Conservation (phyloP, 2,797 vertebrate genomes). For the Oophaga sylvatica region DNA sequence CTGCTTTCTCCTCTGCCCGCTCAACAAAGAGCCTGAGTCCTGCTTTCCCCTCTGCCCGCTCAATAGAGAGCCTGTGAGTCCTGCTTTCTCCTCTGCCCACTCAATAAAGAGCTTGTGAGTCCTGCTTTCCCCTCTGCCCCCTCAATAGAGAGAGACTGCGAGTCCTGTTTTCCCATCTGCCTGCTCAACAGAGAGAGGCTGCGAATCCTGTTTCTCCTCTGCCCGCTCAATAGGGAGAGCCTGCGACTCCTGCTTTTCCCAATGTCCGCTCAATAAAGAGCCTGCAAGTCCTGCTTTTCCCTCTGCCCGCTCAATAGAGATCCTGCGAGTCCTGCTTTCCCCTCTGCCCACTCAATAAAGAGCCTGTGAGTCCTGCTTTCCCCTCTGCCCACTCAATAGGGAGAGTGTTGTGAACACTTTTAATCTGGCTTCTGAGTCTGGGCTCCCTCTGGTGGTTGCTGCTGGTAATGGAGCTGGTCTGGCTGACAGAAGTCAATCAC, state of each 20-base stretch:
- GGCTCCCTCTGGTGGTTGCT: no score
- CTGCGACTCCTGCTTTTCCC: no score
- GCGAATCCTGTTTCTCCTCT: no score
- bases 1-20: no score
- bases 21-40: neutral
- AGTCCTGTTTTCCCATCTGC: neutral
- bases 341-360: neutral
- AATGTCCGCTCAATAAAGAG: no score
- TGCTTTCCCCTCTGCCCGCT: neutral
- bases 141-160: neutral
- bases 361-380: neutral
- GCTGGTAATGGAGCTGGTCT: no score
- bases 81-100: neutral
- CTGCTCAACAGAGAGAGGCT: no score
- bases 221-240: no score
- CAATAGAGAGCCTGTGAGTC: neutral
- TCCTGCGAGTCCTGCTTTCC: neutral
- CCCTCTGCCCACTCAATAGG: neutral
- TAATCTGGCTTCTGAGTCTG: no score
- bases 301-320: neutral
- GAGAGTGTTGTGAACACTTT: no score
- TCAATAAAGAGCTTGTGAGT: neutral
- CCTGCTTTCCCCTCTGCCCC: neutral
- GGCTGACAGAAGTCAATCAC: no score
- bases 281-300: neutral